These are phyloP conservation scores for Diorhabda sublineata DNA, from an alignment of 1,140 invertebrate species.

Conservation along the genomic window DNA sequence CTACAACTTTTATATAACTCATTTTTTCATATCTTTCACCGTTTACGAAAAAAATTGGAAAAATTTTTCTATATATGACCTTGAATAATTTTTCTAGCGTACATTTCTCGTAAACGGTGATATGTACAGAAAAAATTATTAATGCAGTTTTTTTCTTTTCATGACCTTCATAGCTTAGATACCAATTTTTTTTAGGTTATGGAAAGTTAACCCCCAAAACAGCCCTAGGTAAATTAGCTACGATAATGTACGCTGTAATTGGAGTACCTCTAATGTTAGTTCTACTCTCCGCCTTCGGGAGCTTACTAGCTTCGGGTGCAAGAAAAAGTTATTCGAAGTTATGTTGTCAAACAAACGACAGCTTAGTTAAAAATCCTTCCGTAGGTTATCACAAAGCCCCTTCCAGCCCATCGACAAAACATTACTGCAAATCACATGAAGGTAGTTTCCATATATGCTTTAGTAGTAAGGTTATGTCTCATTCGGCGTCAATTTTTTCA, in stretches of 20 bases:
- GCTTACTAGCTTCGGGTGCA: conserved; percentile 70
- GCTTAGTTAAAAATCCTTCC: conserved; percentile 27
- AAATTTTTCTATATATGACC: too few species aligned
- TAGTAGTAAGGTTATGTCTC: background rate
- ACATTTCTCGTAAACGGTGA: too few species aligned
- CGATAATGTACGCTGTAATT: conserved; percentile 79
- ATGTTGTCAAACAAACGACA: conserved; percentile 52
- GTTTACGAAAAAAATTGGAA: too few species aligned
- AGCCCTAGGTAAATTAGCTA: conserved; percentile 70
- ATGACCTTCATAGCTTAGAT: too few species aligned
- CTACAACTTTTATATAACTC: too few species aligned
- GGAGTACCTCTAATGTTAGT: conserved; percentile 85
- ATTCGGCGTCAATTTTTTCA: conserved; percentile 12
- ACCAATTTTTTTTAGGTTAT: conserved; percentile 59
- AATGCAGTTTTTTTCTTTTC: too few species aligned
- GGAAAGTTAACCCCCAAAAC: conserved; percentile 77
- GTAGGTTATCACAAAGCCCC: conserved; percentile 45
- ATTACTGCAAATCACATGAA: conserved; percentile 36
- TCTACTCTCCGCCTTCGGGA: conserved; percentile 80
- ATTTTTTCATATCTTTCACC: too few species aligned
- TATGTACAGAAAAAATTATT: too few species aligned
- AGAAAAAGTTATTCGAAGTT: conserved; percentile 66
- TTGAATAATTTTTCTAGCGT: too few species aligned
- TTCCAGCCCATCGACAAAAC: conserved; percentile 38
- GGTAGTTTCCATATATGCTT: conserved; percentile 26